Evolutionary conservation across 2,888 invertebrate genomes (phyloP).

Genomic region (Drosophila mimetica): DNA sequence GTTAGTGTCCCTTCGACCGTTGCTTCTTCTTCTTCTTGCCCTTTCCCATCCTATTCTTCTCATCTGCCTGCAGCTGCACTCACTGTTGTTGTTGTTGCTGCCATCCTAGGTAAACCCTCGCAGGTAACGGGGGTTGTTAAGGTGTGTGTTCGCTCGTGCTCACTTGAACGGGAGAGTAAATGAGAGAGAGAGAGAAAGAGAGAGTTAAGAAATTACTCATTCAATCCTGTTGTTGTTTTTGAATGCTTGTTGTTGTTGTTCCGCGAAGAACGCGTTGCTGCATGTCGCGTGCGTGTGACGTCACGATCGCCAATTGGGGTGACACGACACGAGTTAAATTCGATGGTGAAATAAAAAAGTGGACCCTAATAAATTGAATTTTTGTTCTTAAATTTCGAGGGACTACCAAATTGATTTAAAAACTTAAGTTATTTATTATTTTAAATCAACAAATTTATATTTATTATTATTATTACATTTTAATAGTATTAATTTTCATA

Average conservation of each 20-base stretch:
- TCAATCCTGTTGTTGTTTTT: conserved; percentile 15
- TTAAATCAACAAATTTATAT: too few relatives aligned
- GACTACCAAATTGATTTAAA: too few relatives aligned
- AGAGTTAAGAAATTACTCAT: conserved; percentile 43
- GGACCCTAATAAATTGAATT: background rate
- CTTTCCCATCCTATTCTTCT: background rate
- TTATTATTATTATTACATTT: too few relatives aligned
- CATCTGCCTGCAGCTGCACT: conserved; percentile 40
- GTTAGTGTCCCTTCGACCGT: conserved; percentile 2
- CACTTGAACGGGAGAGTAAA: conserved; percentile 13
- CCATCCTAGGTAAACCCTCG: conserved; percentile 24
- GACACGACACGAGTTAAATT: conserved; percentile 15
- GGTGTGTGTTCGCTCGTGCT: conserved; percentile 21
- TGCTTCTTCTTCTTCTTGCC: background rate
- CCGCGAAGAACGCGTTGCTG: conserved; percentile 53
- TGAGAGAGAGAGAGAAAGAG: background rate
- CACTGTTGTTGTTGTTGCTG: conserved; percentile 1
- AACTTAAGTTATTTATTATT: too few relatives aligned
- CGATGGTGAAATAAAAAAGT: conserved; percentile 31
- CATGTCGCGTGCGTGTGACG: conserved; percentile 69
- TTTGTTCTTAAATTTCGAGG: too few relatives aligned
- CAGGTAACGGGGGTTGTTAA: conserved; percentile 23
- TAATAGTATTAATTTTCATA: too few relatives aligned
- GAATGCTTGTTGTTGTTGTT: conserved; percentile 28
- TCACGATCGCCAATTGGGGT: conserved; percentile 59